phyloP scores from a whole-genome alignment of 2,113 vertebrate genomes.

The Carassius gibelio region DNA sequence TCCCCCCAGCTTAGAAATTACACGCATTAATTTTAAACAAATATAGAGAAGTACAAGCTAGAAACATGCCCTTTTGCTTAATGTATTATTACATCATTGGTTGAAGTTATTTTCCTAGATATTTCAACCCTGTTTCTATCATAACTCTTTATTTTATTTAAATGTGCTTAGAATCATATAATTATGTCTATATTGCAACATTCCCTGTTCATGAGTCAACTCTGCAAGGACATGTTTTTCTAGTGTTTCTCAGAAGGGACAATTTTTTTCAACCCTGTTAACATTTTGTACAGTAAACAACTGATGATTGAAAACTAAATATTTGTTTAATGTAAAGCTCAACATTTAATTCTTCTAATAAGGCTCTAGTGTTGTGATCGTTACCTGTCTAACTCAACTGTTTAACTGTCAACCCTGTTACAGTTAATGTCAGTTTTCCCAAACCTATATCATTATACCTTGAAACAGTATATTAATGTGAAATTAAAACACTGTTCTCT shows the following conservation, averaged over 20 bases:
- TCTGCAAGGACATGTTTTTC: not conserved
- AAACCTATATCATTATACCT: not conserved
- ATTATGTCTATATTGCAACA: not conserved
- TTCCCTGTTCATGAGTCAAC: not conserved
- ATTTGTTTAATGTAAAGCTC: not conserved
- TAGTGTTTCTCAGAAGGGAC: not conserved
- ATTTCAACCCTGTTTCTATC: constrained; percentile 8
- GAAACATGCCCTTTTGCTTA: not conserved
- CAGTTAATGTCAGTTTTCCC: not conserved
- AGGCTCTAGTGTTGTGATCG: not conserved
- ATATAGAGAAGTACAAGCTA: not conserved
- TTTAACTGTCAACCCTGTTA: constrained; percentile 13
- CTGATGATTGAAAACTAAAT: not conserved
- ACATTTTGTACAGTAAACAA: not conserved
- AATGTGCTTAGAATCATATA: not conserved
- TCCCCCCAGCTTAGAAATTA: not conserved
- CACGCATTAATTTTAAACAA: not conserved
- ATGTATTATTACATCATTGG: not conserved
- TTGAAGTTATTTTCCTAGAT: not conserved
- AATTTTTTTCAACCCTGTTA: not conserved
- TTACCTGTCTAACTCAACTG: not conserved
- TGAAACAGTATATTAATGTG: not conserved
- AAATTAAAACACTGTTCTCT: not conserved
- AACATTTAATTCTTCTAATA: not conserved
- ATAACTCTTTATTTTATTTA: not conserved